phyloP scores from a whole-genome alignment of 1,140 invertebrate genomes.

The Ganaspis sp. region DNA sequence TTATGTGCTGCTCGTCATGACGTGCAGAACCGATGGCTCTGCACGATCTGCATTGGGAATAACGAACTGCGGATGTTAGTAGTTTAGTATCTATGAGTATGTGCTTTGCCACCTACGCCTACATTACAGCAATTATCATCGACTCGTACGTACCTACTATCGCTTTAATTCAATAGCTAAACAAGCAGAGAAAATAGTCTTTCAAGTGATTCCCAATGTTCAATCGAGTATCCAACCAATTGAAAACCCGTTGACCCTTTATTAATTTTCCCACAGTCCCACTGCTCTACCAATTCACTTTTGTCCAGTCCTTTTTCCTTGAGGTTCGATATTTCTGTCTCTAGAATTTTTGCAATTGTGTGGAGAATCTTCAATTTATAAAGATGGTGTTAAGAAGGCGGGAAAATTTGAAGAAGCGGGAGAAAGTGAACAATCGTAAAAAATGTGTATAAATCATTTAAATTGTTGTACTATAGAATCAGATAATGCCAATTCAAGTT shows the following conservation, averaged over 20 bases:
- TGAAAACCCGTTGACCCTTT: not conserved
- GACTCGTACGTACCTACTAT: constrained; percentile 48
- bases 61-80: constrained; percentile 46
- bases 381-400: no score
- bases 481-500: no score
- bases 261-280: not conserved
- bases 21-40: constrained; percentile 52
- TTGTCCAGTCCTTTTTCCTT: no score
- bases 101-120: constrained; percentile 37
- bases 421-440: no score
- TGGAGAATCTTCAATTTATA: no score
- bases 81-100: constrained; percentile 28
- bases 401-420: no score
- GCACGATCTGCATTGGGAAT: constrained; percentile 53
- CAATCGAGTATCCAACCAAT: constrained; percentile 9
- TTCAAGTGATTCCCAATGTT: constrained; percentile 30
- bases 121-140: constrained; percentile 59
- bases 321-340: no score
- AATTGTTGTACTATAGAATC: no score
- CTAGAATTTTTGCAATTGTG: no score
- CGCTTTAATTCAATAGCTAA: constrained; percentile 51
- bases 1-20: constrained; percentile 56
- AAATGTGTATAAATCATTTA: no score
- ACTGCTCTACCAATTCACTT: not conserved
- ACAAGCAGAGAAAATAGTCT: constrained; percentile 38